Percentiles rank a stretch among this genome's conserved stretches.
Evolutionary conservation across 2,113 vertebrate genomes (phyloP).

Genomic region (Prunella himalayana): DNA sequence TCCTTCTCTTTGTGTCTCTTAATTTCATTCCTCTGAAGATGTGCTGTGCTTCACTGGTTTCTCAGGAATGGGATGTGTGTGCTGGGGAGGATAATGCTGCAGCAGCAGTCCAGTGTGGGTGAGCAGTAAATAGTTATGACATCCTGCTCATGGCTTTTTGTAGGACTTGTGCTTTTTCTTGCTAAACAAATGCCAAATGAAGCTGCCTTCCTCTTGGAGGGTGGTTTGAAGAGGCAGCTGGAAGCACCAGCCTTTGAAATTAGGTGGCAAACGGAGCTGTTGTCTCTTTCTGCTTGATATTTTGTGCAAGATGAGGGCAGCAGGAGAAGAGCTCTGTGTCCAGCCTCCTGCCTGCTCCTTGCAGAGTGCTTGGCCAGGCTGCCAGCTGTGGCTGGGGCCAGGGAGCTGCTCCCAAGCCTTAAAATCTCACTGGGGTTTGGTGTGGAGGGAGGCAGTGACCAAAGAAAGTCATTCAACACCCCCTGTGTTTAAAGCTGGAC

Average conservation of each 20-base stretch:
- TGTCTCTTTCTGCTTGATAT: not conserved
- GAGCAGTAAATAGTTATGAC: not conserved
- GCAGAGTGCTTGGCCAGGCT: not conserved
- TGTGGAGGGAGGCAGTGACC: not conserved
- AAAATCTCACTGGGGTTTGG: not conserved
- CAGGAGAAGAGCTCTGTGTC: not conserved
- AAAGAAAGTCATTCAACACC: not conserved
- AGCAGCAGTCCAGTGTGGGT: not conserved
- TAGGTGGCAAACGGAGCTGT: not conserved
- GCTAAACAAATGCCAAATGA: not conserved
- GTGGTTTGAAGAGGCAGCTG: conserved; percentile 19
- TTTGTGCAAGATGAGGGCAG: not conserved
- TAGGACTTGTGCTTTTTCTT: not conserved
- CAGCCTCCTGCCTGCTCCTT: not conserved
- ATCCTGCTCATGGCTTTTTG: not conserved
- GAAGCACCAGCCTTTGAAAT: conserved; percentile 46
- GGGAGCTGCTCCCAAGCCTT: not conserved
- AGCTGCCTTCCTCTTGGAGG: not conserved
- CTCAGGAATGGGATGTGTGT: not conserved
- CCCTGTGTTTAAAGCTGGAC: not conserved
- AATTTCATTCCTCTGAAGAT: not conserved
- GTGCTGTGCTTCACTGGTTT: not conserved
- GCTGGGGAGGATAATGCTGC: not conserved
- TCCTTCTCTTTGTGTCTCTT: not conserved
- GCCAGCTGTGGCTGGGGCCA: not conserved